These are phyloP conservation scores for Caretta caretta DNA, from an alignment of 2,113 vertebrate genomes.

Conservation along the genomic window DNA sequence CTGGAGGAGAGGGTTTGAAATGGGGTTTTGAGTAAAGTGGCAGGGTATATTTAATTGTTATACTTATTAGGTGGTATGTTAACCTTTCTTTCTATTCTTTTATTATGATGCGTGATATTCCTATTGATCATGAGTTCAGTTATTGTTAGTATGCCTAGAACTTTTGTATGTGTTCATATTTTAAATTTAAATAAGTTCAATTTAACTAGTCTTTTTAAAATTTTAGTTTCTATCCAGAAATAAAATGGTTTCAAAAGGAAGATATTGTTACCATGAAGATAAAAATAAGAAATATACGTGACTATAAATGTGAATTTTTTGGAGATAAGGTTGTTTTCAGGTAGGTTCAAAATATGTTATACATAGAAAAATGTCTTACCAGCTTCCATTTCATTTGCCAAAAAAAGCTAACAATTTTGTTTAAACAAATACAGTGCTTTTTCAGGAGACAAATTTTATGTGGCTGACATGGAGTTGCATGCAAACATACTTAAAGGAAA, in stretches of 20 bases:
- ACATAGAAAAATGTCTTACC: neutral
- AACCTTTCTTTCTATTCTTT: neutral
- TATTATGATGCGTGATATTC: neutral
- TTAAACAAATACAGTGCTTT: constrained; percentile 66
- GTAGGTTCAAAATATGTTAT: constrained; percentile 53
- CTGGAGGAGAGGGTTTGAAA: neutral
- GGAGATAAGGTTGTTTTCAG: constrained; percentile 80
- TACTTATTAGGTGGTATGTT: neutral
- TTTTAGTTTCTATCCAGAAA: constrained; percentile 77
- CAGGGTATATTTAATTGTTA: neutral
- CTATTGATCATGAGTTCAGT: neutral
- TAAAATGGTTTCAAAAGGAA: constrained; percentile 84
- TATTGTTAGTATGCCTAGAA: too few relatives aligned
- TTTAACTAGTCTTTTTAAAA: neutral
- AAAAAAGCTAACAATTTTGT: neutral
- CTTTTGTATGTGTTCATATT: neutral
- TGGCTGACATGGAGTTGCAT: constrained; percentile 78
- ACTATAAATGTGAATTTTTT: constrained; percentile 74
- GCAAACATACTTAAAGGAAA: constrained; percentile 62
- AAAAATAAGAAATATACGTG: constrained; percentile 49
- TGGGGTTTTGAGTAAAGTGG: neutral
- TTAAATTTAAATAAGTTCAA: neutral
- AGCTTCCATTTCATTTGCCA: neutral
- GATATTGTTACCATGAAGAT: constrained; percentile 72
- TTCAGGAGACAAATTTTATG: constrained; percentile 76